Conservation (phyloP, 2,888 invertebrate species). For the Epinotia demarniana region DNA sequence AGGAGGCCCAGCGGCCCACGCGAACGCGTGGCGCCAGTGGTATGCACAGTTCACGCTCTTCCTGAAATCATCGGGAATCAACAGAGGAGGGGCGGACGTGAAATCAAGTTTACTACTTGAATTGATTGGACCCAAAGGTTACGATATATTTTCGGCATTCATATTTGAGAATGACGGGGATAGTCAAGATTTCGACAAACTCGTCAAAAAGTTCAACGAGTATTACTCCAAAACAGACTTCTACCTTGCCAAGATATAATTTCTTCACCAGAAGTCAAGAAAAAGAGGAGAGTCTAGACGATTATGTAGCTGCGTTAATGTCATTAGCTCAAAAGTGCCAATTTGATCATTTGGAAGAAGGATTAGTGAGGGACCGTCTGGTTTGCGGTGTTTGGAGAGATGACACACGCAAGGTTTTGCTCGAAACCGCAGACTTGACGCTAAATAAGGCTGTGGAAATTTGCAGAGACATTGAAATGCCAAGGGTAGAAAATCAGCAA, state of each 20-base stretch:
- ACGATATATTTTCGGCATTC: slow-evolving; percentile 21
- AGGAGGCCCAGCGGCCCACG: not conserved
- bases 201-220: slow-evolving; percentile 21
- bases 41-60: slow-evolving; percentile 8
- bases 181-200: slow-evolving; percentile 3
- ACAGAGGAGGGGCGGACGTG: slow-evolving; percentile 15
- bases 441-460: slow-evolving; percentile 16
- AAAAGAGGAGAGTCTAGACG: slow-evolving; percentile 23
- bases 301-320: slow-evolving; percentile 27
- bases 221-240: slow-evolving; percentile 9
- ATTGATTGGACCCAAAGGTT: slow-evolving; percentile 22
- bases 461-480: not conserved
- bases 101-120: slow-evolving; percentile 20
- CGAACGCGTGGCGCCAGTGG: slow-evolving; percentile 21
- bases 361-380: slow-evolving; percentile 22
- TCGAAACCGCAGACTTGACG: slow-evolving; percentile 6
- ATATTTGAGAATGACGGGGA: slow-evolving; percentile 21
- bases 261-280: slow-evolving; percentile 21
- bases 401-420: not conserved
- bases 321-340: slow-evolving; percentile 7
- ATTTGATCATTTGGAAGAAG: slow-evolving; percentile 27
- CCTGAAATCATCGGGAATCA: slow-evolving; percentile 15
- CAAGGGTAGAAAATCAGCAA: not conserved
- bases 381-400: slow-evolving; percentile 22
- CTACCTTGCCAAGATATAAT: slow-evolving; percentile 2